These are phyloP conservation scores for Poeciliopsis turrubarensis DNA, from an alignment of 2,113 vertebrate species.

Conservation along the genomic window DNA sequence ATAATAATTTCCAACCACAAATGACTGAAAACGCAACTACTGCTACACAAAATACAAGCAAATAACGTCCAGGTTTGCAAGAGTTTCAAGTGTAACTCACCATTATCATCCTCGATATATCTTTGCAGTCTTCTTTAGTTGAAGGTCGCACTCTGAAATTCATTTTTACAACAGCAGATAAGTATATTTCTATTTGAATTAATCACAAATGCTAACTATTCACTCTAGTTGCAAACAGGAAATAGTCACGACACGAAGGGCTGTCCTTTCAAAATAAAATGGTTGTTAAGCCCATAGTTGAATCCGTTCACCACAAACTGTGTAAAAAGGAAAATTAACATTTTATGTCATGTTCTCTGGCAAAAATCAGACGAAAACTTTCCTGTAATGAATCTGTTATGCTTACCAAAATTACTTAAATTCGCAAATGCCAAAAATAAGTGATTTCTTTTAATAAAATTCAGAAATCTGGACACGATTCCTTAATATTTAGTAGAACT, in stretches of 20 bases:
- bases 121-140: constrained; percentile 73
- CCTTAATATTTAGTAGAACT: too few species aligned
- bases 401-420: too few species aligned
- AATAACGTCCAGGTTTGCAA: background rate
- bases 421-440: too few species aligned
- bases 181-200: background rate
- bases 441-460: too few species aligned
- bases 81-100: constrained; percentile 52
- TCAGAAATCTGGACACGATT: too few species aligned
- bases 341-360: too few species aligned
- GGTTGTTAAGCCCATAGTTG: background rate
- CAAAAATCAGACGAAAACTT: too few species aligned
- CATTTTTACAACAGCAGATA: constrained; percentile 48
- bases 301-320: too few species aligned
- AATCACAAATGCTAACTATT: background rate
- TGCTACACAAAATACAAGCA: background rate
- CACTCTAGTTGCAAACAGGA: background rate
- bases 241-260: background rate
- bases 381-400: too few species aligned
- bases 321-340: too few species aligned
- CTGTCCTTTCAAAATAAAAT: constrained; percentile 11
- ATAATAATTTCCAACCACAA: background rate
- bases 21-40: too few species aligned
- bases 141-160: constrained; percentile 67
- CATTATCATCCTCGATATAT: constrained; percentile 77